phyloP scores from a whole-genome alignment of 2,888 invertebrate genomes.

The Pterostichus niger region DNA sequence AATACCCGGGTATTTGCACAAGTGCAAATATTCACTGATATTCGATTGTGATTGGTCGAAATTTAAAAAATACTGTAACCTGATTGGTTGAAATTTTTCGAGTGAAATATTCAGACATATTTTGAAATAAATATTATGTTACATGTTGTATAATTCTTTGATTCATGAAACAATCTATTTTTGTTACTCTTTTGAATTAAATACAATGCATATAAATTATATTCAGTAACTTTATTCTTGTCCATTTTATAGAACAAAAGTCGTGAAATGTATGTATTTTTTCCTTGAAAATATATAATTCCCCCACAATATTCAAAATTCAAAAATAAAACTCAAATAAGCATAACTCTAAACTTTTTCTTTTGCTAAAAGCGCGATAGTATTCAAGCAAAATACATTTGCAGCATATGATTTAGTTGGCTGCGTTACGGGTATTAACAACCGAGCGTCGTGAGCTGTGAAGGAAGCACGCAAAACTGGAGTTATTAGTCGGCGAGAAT shows the following conservation, averaged over 20 bases:
- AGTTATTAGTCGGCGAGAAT: not conserved
- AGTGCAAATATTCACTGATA: too few species aligned
- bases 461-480: conserved; percentile 1
- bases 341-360: conserved; percentile 13
- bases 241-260: not conserved
- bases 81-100: too few species aligned
- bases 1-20: too few species aligned
- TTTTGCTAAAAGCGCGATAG: not conserved
- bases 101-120: too few species aligned
- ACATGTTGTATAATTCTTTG: too few species aligned
- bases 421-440: conserved; percentile 28
- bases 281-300: not conserved
- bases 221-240: too few species aligned
- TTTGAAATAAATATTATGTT: too few species aligned
- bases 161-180: too few species aligned
- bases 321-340: not conserved
- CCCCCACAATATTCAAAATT: not conserved
- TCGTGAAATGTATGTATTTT: not conserved
- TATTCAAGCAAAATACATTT: not conserved
- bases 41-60: too few species aligned
- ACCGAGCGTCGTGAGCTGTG: conserved; percentile 3
- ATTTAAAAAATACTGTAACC: too few species aligned
- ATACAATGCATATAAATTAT: too few species aligned
- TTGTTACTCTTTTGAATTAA: too few species aligned
- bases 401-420: conserved; percentile 40